Evolutionary conservation across 2,113 vertebrate species (phyloP).

Genomic region (Colius striatus): DNA sequence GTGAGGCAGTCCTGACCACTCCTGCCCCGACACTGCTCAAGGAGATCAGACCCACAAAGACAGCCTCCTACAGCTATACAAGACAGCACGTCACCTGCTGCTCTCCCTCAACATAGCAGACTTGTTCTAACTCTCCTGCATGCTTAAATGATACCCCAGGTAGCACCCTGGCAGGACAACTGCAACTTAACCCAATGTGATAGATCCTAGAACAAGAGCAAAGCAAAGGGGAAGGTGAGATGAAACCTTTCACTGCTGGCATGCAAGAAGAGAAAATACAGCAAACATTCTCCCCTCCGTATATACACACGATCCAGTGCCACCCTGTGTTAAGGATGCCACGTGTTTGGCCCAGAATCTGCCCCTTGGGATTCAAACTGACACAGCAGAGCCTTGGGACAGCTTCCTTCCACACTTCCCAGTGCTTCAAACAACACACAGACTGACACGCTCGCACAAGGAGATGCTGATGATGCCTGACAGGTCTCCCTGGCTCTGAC

Average conservation of each 20-base stretch:
- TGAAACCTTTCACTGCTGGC: background rate
- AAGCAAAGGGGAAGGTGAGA: background rate
- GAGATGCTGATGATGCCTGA: rapidly evolving
- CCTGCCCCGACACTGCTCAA: rapidly evolving
- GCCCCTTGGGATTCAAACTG: background rate
- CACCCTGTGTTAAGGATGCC: rapidly evolving
- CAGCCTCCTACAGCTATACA: background rate
- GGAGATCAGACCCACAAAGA: background rate
- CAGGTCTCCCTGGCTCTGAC: background rate
- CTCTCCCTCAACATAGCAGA: background rate
- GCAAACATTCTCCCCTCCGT: background rate
- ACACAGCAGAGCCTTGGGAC: background rate
- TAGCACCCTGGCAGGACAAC: rapidly evolving
- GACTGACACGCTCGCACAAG: rapidly evolving
- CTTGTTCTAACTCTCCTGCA: background rate
- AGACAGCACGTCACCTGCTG: rapidly evolving
- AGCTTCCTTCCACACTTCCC: background rate
- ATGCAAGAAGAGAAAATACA: background rate
- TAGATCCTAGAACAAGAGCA: background rate
- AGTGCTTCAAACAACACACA: background rate
- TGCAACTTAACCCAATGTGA: rapidly evolving
- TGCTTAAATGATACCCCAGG: rapidly evolving
- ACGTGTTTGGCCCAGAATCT: background rate
- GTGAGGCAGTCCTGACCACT: background rate
- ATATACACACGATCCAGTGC: background rate